Evolutionary conservation across 1,140 invertebrate genomes (phyloP).

Genomic region (Rhagoletis pomonella): DNA sequence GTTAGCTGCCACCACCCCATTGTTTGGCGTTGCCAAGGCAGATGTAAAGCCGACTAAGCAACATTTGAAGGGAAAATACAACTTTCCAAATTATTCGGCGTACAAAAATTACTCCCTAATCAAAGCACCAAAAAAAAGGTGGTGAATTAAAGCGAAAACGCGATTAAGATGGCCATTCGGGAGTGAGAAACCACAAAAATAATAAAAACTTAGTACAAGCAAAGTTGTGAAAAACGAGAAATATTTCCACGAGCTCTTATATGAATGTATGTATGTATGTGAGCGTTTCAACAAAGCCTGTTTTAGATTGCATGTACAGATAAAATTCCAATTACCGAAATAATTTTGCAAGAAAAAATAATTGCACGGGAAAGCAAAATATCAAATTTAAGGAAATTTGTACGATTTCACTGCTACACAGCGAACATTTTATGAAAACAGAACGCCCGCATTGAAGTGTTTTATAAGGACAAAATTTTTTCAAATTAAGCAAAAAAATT

Average conservation of each 20-base stretch:
- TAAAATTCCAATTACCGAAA: conserved; percentile 49
- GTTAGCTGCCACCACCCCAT: neutral
- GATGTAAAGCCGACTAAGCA: neutral
- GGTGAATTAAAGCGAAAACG: conserved; percentile 39
- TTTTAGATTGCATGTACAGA: conserved; percentile 10
- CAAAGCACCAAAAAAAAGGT: neutral
- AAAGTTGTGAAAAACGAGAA: neutral
- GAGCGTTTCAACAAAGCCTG: neutral
- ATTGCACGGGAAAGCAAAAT: conserved; percentile 10
- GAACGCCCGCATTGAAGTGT: neutral
- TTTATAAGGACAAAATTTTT: neutral
- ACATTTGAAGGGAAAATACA: neutral
- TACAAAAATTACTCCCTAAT: conserved; percentile 7
- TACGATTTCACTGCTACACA: neutral
- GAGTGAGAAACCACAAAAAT: neutral
- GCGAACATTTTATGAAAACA: neutral
- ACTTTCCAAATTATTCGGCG: neutral
- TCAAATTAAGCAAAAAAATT: neutral
- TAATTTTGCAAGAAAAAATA: conserved; percentile 16
- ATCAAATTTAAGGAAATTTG: conserved; percentile 30
- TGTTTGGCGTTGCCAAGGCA: neutral
- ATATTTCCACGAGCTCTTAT: neutral
- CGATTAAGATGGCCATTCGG: neutral
- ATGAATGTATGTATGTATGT: neutral
- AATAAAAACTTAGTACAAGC: neutral